phyloP scores from a whole-genome alignment of 1,140 invertebrate species.

The Drosophila pandora region DNA sequence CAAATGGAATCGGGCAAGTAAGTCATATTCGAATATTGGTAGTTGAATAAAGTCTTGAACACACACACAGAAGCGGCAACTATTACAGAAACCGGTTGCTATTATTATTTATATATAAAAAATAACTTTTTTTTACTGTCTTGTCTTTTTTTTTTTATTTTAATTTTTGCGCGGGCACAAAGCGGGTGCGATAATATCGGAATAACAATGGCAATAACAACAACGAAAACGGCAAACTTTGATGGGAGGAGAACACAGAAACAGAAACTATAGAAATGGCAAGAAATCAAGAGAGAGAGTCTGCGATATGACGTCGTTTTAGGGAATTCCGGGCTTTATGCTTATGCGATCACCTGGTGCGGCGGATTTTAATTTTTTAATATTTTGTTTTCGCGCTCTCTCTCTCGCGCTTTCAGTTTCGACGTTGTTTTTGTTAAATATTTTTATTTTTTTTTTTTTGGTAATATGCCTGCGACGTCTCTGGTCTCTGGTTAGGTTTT shows the following conservation, averaged over 20 bases:
- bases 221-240: slow-evolving; percentile 19
- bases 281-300: slow-evolving; percentile 70
- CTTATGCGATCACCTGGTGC: slow-evolving; percentile 73
- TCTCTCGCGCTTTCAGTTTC: slow-evolving; percentile 1
- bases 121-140: slow-evolving; percentile 35
- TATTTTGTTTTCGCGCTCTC: slow-evolving; percentile 32
- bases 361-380: slow-evolving; percentile 63
- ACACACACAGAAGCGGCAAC: slow-evolving; percentile 35
- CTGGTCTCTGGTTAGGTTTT: slow-evolving; percentile 32
- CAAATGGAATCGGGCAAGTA: slow-evolving; percentile 28
- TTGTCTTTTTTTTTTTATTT: slow-evolving; percentile 32
- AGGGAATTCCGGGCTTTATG: slow-evolving; percentile 80
- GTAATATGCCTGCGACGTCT: too few species aligned
- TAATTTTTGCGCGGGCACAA: slow-evolving; percentile 55
- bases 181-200: slow-evolving; percentile 57
- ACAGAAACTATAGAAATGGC: slow-evolving; percentile 46
- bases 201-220: slow-evolving; percentile 15
- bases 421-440: neutral
- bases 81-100: slow-evolving; percentile 64
- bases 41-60: slow-evolving; percentile 25
- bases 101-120: slow-evolving; percentile 53
- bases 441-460: slow-evolving; percentile 1
- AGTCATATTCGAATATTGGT: slow-evolving; percentile 56
- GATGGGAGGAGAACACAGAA: slow-evolving; percentile 19
- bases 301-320: slow-evolving; percentile 65